Percentiles rank a stretch among this genome's conserved stretches.
These are phyloP conservation scores for Agelastica alni DNA, from an alignment of 2,888 invertebrate genomes.

Conservation along the genomic window DNA sequence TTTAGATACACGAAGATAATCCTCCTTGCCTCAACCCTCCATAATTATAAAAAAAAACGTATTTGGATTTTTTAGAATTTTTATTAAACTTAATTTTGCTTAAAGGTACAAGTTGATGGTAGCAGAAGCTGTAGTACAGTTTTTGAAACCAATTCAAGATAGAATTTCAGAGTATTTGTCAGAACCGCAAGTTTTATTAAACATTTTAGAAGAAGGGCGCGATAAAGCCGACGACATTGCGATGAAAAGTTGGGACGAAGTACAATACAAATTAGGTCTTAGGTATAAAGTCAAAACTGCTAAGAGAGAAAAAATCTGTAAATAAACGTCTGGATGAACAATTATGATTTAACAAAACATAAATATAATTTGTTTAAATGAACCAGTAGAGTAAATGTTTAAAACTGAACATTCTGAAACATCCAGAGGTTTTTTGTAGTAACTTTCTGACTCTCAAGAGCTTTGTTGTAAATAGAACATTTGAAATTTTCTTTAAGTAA, in stretches of 20 bases:
- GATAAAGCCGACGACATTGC: conserved; percentile 63
- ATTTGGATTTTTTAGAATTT: no score
- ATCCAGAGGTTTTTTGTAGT: no score
- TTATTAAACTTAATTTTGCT: no score
- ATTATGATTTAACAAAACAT: not conserved
- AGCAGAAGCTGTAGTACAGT: conserved; percentile 72
- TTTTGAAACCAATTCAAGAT: conserved; percentile 70
- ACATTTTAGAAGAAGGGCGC: conserved; percentile 61
- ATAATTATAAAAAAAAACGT: no score
- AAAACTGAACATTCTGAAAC: no score
- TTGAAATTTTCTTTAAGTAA: no score
- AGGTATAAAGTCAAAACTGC: conserved; percentile 22
- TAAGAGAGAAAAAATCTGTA: conserved; percentile 15
- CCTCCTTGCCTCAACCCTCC: no score
- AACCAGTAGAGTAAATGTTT: not conserved
- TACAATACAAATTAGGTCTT: conserved; percentile 62
- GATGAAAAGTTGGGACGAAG: conserved; percentile 61
- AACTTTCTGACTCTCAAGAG: no score
- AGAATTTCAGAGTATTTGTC: conserved; percentile 62
- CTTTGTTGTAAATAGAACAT: no score
- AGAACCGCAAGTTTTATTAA: conserved; percentile 66
- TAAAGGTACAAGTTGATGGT: conserved; percentile 72
- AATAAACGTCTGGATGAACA: not conserved
- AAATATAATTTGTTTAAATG: not conserved
- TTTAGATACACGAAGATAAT: no score